phyloP scores from a whole-genome alignment of 2,888 invertebrate genomes.

The Panzeria rudis region DNA sequence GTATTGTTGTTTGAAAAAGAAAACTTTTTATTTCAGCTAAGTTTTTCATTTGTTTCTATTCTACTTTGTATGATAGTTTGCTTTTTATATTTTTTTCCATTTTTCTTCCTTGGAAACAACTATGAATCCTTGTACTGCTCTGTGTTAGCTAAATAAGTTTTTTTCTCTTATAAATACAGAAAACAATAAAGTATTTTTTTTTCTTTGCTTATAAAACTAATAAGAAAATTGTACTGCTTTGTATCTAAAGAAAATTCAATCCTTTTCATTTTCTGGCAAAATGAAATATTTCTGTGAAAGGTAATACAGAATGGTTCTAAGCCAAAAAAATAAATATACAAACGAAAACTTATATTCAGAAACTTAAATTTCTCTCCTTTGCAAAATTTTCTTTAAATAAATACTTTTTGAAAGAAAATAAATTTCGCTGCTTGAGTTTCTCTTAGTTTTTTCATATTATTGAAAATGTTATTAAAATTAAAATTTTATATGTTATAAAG shows the following conservation, averaged over 20 bases:
- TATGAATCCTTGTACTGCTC: slow-evolving; percentile 11
- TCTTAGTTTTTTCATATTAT: too few species aligned
- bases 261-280: not conserved
- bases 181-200: slow-evolving; percentile 1
- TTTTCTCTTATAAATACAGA: slow-evolving; percentile 27
- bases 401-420: too few species aligned
- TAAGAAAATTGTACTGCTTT: not conserved
- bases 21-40: slow-evolving; percentile 70
- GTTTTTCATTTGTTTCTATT: slow-evolving; percentile 35
- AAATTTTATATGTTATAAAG: not conserved
- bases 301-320: not conserved
- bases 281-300: not conserved
- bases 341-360: too few species aligned
- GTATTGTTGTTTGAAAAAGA: slow-evolving; percentile 7
- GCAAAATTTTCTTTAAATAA: too few species aligned
- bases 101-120: not conserved
- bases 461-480: not conserved
- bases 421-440: too few species aligned
- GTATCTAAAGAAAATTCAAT: not conserved
- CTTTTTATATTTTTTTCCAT: not conserved
- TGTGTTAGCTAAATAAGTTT: not conserved
- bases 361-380: too few species aligned
- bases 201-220: not conserved
- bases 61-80: slow-evolving; percentile 46
- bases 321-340: too few species aligned